Base-by-base conservation (phyloP, 1,140 invertebrate species). In the Eriocheir sinensis region DNA sequence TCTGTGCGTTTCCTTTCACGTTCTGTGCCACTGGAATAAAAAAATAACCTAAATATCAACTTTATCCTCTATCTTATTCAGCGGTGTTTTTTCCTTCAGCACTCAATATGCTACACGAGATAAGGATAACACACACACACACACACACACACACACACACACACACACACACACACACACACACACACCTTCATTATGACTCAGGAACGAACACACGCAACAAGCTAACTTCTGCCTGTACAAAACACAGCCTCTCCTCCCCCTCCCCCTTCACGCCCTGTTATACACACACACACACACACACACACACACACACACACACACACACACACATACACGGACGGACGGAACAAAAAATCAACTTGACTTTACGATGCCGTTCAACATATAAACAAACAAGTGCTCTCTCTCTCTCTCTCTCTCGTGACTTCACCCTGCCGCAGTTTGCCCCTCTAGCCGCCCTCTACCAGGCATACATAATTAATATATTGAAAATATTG, bases 81-180 rank as follows among this genome's bases (percentile, higher is more conserved):
- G 12, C 0, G 9, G 12, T 53, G 48, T 53, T 53, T 17, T 17
- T 53, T 3, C 9, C 9, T 53, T n/a, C n/a, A n/a, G n/a, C n/a
- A n/a, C n/a, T n/a, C n/a, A n/a, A n/a, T n/a, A n/a, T n/a, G n/a
- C n/a, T n/a, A n/a, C n/a, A 21, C 21, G 12, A 53, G 9, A 21
- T 21, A 53, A 86, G 17, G 83, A 86, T 41, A 27, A 21, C 86
- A n/a, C 86, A 44, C 40, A 44, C 86, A 44, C 17, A 53, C 40
- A 53, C 89, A 53, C 89, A 60, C 89, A 60, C 41, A 60, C 41
- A 90, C 89, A 90, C 41, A 90, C 89, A 90, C 41, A 90, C 41
- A 90, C 89, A 90, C 41, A 90, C 89, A 90, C 89, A 90, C 89
- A 79, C 53, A 91, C 44, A 91, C 41, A 32, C 30, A 41, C 89